Evolutionary conservation across 2,113 vertebrate genomes (phyloP).

Genomic region (Gopherus flavomarginatus): DNA sequence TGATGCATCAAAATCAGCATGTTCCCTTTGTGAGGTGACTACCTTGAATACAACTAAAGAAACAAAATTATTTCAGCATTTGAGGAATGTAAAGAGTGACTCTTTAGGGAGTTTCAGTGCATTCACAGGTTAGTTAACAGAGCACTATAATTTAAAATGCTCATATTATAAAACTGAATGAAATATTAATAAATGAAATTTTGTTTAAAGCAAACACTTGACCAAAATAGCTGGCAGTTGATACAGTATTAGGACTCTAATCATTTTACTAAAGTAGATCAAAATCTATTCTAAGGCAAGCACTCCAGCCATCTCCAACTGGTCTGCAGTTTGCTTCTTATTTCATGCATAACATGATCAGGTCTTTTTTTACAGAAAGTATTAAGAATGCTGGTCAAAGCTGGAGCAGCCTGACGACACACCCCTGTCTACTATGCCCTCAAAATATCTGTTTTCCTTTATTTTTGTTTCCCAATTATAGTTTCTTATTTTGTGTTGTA

Average conservation of each 20-base stretch:
- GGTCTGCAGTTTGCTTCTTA: background rate
- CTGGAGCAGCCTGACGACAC: rapidly evolving
- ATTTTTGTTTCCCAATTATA: background rate
- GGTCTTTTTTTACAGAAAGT: background rate
- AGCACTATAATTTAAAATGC: background rate
- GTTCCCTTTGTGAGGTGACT: too few relatives aligned
- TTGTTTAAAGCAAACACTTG: background rate
- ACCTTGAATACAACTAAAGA: background rate
- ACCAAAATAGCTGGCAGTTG: background rate
- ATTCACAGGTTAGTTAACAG: background rate
- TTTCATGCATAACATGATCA: background rate
- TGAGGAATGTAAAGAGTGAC: background rate
- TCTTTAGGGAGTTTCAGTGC: background rate
- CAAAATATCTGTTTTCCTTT: background rate
- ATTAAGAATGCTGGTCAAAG: background rate
- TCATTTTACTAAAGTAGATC: background rate
- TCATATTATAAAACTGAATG: background rate
- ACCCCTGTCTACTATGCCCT: background rate
- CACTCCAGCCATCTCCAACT: background rate
- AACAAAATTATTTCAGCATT: background rate
- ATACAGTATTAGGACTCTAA: background rate
- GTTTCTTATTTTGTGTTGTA: background rate
- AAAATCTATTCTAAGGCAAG: background rate
- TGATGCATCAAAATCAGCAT: background rate
- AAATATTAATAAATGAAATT: conserved; percentile 11